Evolutionary conservation across 2,797 vertebrate genomes (phyloP), one percentile per base, ranked within the genome.

Genomic region (Okamejei kenojei): DNA sequence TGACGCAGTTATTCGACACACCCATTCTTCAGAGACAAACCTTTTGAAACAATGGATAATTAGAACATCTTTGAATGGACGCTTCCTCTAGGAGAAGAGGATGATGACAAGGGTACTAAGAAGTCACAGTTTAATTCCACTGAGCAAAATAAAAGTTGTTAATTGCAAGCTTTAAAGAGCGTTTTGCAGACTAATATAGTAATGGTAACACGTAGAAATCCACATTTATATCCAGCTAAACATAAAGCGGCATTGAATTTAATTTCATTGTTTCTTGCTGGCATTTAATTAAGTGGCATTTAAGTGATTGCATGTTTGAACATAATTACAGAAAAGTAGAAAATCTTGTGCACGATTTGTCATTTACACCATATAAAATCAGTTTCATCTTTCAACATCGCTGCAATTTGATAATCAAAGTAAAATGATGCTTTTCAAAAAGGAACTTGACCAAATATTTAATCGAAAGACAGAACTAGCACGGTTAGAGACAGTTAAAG

Each of bases 21-120:
- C 90, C 90, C 90, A 54, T 58, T 5, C 29, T 71, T 92, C 90
- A 92, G 90, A 26, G 38, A 45, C 71, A 92, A 92, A 38, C 73
- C 90, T 71, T 92, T 92, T 74, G 90, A 92, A 88, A 92, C 90
- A 92, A 92, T 92, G 90, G 90, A 76, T 92, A 76, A 92, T 92
- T 92, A 92, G 90, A 92, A 92, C 76, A 92, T 92, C 71, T 92
- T 76, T 92, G 90, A 92, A 92, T 92, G 73, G 35, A 92, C 17
- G 45, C 38, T 38, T 92, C 17, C 23, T 84, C 26, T 54, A 10
- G 54, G 54, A 45, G 45, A 74, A 76, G 35, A 90, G 6, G 38
- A 58, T 71, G 29, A 38, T 11, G 45, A 26, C 71, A 6, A 35
- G 71, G 61, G 23, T 7, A 92, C 71, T 15, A 1, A 92, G 35